Base-by-base conservation (phyloP, 1,140 invertebrate genomes). In the Psilanteris sp. region DNA sequence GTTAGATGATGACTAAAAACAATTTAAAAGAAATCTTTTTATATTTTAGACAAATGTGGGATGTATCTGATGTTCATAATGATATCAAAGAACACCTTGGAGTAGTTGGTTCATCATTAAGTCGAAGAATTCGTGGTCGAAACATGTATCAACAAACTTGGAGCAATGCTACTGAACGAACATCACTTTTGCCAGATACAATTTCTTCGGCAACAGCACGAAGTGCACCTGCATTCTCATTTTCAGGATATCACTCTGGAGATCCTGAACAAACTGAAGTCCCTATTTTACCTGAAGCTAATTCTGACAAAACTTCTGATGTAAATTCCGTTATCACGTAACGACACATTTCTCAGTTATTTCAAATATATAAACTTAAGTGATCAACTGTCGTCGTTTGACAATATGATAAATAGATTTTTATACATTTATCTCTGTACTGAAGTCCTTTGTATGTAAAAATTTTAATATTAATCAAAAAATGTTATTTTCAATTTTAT, bases 61-160 rank as follows among this genome's bases (percentile, higher is more conserved):
- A 98, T 86, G 92, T 98, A 4, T 96, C 96, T 0, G 97, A 98
- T 88, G 95, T 98, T 13, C 94, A 94, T 34, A 92, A 93, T 62
- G 96, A 98, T 85, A 93, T 98, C 22, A 92, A 94, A 44, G 96
- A 98, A 81, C 96, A 98, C 84, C 91, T 98, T 43, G 93, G 94
- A 5, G 95, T 97, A 52, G 94, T 98, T 16, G 91, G 94, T 11
- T 93, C 93, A 59, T 93, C 93, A 1, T 89, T 94, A 52, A 94
- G 93, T 80, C 89, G 93, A 41, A 88, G 92, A 54, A 91, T 94
- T 62, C 90, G 93, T 54, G 93, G 93, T 26, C 92, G 93, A 50
- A 91, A 90, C 44, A 91, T 91, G 80, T 94, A 94, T 84, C 92
- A 92, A 32, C 91, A 93, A 79, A 83, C 93, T 1, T 90, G 92